Evolutionary conservation across 2,113 vertebrate species (phyloP), one percentile per base, ranked within the genome.

Genomic region (Chroicocephalus ridibundus): DNA sequence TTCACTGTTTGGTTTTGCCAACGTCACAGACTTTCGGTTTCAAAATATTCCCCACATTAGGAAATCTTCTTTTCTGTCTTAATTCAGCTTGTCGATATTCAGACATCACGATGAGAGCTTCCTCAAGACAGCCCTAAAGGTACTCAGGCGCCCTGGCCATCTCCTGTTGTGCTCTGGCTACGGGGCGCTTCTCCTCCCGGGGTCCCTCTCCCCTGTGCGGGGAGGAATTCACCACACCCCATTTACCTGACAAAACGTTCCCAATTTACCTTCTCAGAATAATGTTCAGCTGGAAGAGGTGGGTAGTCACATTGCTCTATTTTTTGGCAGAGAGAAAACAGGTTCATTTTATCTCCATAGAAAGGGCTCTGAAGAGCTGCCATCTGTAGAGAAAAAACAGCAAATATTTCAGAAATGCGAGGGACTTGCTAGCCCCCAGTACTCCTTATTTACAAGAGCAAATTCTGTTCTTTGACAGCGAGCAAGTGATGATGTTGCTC

Each of bases 241-340:
- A 6, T 4, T 14, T 38, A 62, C 76, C 72, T 10, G 4, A 54
- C n/a, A 24, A 49, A 69, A 18, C 0, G 1, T 13, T 52, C 82
- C 66, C 42, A 1, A 13, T 96, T 97, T 96, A 99, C 98, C 98
- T 99, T 99, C 80, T 99, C 98, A 9, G 98, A 99, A 80, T 99
- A 99, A 97, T 99, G 98, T 69, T 99, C 98, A 44, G 97, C 97
- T 4, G 98, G 98, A 61, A 99, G 98, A 32, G 98, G 98, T 0
- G 98, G 98, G 89, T 99, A 99, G 94, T 99, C 98, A 64, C 98
- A 99, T 81, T 98, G 98, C 94, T 99, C 98, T n/a, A 99, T 99
- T 97, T 99, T 99, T 91, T 99, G 98, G 97, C 98, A 99, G 80
- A 99, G 98, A 88, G 98, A 98, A 94, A 98, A 98, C 90, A 99